A percentile compares a stretch with the other conserved stretches of the same genome.
Evolutionary conservation across 2,113 vertebrate genomes (phyloP).

Genomic region (Cisticola juncidis): DNA sequence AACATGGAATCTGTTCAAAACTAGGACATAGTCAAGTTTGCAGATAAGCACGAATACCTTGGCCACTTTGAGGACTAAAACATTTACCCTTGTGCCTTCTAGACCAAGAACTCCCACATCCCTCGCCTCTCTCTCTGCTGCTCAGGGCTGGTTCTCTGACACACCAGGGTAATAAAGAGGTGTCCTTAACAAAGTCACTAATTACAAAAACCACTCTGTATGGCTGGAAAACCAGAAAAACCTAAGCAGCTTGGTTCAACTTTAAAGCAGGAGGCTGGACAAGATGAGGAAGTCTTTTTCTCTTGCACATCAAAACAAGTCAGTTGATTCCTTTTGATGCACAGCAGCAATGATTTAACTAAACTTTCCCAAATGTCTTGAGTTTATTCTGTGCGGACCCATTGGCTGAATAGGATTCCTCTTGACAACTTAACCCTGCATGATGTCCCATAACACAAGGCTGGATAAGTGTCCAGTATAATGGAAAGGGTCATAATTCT

Average conservation of each 20-base stretch:
- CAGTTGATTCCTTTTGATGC: neutral
- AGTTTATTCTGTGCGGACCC: neutral
- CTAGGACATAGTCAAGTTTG: neutral
- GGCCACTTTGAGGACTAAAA: neutral
- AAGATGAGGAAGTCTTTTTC: neutral
- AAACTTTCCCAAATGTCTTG: neutral
- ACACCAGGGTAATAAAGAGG: neutral
- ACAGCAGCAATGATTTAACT: neutral
- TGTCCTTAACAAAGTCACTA: neutral
- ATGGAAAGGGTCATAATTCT: neutral
- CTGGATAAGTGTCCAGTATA: neutral
- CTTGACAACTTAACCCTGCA: neutral
- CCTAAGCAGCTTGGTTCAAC: neutral
- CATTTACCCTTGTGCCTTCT: neutral
- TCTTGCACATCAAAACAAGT: neutral
- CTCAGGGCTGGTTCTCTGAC: neutral
- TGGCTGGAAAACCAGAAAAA: neutral
- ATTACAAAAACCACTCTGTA: neutral
- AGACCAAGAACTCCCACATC: neutral
- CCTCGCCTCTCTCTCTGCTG: neutral
- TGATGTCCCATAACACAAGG: neutral
- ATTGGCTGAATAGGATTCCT: neutral
- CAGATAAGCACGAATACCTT: neutral
- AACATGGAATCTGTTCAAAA: neutral
- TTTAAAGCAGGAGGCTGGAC: neutral